A percentile compares a stretch with the other conserved stretches of the same genome.
These are phyloP conservation scores for Lycophotia porphyrea DNA, from an alignment of 2,888 invertebrate genomes.

Conservation along the genomic window DNA sequence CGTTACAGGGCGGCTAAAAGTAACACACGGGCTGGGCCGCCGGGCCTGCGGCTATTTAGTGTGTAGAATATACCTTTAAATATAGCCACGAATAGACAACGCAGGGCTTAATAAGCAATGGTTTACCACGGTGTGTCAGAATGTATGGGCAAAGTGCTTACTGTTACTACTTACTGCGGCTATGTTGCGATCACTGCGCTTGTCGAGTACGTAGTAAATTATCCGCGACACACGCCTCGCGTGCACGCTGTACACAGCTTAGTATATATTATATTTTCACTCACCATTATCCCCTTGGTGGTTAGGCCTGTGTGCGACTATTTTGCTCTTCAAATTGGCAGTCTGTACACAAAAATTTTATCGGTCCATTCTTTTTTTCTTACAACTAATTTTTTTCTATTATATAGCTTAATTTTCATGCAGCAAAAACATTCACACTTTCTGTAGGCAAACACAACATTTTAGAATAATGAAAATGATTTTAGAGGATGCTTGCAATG, in stretches of 20 bases:
- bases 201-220: neutral
- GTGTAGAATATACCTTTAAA: neutral
- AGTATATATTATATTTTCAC: slow-evolving; percentile 42
- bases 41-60: neutral
- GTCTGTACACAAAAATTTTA: slow-evolving; percentile 86
- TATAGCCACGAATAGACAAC: neutral
- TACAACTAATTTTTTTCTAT: slow-evolving; percentile 78
- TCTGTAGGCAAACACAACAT: slow-evolving; percentile 85
- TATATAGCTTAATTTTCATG: slow-evolving; percentile 72
- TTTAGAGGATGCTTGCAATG: slow-evolving; percentile 66
- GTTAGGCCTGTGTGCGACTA: slow-evolving; percentile 70
- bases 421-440: slow-evolving; percentile 79
- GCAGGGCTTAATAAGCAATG: too few species aligned
- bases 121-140: neutral
- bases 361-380: slow-evolving; percentile 79
- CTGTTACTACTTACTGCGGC: neutral
- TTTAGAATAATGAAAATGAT: slow-evolving; percentile 59
- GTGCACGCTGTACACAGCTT: neutral
- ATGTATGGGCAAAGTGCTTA: neutral
- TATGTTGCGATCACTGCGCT: neutral
- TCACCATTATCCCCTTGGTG: slow-evolving; percentile 75
- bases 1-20: neutral
- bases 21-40: neutral
- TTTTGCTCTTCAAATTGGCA: slow-evolving; percentile 75
- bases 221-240: neutral